Percentiles rank a stretch among this genome's conserved stretches.
Conservation (phyloP, 1,140 invertebrate genomes). For the Trachymyrmex cornetzi region DNA sequence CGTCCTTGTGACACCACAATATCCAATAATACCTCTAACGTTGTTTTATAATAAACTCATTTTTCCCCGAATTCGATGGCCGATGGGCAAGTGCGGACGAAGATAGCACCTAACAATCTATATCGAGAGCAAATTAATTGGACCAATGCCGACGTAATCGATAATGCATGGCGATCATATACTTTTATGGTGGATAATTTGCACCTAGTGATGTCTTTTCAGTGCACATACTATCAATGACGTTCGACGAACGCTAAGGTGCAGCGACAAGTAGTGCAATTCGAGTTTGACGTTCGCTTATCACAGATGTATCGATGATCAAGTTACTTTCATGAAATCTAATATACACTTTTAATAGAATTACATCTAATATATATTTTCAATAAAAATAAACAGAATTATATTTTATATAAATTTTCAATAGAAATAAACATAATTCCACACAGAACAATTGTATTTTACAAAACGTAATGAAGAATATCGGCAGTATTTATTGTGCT, state of each 20-base stretch:
- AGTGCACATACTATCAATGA: conserved; percentile 26
- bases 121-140: conserved; percentile 49
- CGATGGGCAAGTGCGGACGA: neutral
- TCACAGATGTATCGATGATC: neutral
- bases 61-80: neutral
- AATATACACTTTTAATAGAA: neutral
- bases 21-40: neutral
- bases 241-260: neutral
- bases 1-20: neutral
- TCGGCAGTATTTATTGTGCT: neutral
- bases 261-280: neutral
- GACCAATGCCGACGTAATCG: conserved; percentile 47
- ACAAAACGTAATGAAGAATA: neutral
- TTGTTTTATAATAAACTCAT: conserved; percentile 20
- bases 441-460: neutral
- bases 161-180: conserved; percentile 42
- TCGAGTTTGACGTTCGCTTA: conserved; percentile 4
- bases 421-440: neutral
- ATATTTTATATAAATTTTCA: neutral
- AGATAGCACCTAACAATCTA: conserved; percentile 17
- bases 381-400: neutral
- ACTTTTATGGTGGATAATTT: conserved; percentile 34
- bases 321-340: neutral
- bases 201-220: conserved; percentile 27
- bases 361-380: neutral